Base-by-base conservation (phyloP, 1,140 invertebrate genomes). In the Muscidifurax raptorellus region DNA sequence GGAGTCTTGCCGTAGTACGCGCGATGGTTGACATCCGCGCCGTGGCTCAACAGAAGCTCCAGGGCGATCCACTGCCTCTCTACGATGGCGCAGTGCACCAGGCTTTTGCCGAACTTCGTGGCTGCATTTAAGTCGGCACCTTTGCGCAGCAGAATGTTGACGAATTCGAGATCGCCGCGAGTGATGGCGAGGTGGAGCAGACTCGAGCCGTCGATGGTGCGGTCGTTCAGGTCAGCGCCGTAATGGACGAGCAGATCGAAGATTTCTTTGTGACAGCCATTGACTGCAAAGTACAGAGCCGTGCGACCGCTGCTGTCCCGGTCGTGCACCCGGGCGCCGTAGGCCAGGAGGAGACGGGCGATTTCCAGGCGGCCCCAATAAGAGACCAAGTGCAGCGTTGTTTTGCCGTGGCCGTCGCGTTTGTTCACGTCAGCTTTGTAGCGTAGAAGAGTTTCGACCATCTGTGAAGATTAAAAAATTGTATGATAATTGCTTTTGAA, bases 371-470 rank as follows among this genome's bases (percentile, higher is more conserved):
- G 74, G 4, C 80, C 84, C 13, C 64, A n/a, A 0, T 67, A 28
- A 15, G 75, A 22, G 5, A 72, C 80, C 1, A 78, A 7, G 27
- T 85, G 84, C 3, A 85, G 32, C 1, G 66, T 22, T 0, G 84
- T 85, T 15, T 59, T 30, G 3, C 77, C 83, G 52, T 84, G 80
- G 47, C 69, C 32, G 77, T 84, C 83, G 10, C 40, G 79, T 3
- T 27, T 5, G n/a, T 85, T 77, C 25, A 71, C 72, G 15, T 85
- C 44, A n/a, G 79, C 79, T 0, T 36, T 32, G 9, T 28, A 28
- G 10, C 27, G 9, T 0, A 85, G 27, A 4, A 85, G 44, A 0
- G 64, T 27, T 5, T 77, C 59, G 2, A 81, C 74, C 78, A 80
- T 77, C 79, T 85, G 79, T 18, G 40, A 74, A 36, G 4, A 32